phyloP scores from a whole-genome alignment of 2,113 vertebrate genomes.

The Asarcornis scutulata region DNA sequence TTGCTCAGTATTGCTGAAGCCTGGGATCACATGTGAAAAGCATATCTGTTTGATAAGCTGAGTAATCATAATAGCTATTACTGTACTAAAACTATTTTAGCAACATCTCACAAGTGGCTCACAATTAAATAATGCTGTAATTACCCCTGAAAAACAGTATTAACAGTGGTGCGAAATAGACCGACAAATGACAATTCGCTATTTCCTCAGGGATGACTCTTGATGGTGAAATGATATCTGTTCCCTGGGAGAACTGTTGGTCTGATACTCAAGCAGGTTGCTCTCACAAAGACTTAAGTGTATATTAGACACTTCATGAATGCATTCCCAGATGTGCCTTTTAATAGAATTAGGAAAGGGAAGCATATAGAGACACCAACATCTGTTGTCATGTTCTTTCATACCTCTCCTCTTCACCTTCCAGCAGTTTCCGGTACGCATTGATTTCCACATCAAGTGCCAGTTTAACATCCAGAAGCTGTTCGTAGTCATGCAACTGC shows the following conservation, averaged over 20 bases:
- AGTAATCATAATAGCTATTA: neutral
- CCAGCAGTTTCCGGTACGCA: slow-evolving; percentile 90
- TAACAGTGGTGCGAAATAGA: neutral
- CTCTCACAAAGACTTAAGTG: neutral
- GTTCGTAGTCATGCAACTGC: slow-evolving; percentile 86
- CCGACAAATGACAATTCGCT: neutral
- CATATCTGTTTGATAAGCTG: neutral
- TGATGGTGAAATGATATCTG: neutral
- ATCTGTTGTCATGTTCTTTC: neutral
- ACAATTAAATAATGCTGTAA: neutral
- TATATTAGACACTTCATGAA: neutral
- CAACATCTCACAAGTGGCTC: neutral
- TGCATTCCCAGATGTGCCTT: neutral
- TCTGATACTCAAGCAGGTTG: neutral
- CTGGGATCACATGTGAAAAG: neutral
- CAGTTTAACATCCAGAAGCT: slow-evolving; percentile 91
- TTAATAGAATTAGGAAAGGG: neutral
- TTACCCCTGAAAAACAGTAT: neutral
- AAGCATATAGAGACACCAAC: neutral
- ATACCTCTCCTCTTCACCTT: slow-evolving; percentile 92
- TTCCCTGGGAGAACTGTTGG: neutral
- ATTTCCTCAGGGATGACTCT: neutral
- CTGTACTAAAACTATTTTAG: neutral
- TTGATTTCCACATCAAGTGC: slow-evolving; percentile 93
- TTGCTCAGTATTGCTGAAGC: neutral